A percentile compares a stretch with the other conserved stretches of the same genome.
These are phyloP conservation scores for Psilanteris sp. DNA, from an alignment of 1,140 invertebrate genomes.

Conservation along the genomic window DNA sequence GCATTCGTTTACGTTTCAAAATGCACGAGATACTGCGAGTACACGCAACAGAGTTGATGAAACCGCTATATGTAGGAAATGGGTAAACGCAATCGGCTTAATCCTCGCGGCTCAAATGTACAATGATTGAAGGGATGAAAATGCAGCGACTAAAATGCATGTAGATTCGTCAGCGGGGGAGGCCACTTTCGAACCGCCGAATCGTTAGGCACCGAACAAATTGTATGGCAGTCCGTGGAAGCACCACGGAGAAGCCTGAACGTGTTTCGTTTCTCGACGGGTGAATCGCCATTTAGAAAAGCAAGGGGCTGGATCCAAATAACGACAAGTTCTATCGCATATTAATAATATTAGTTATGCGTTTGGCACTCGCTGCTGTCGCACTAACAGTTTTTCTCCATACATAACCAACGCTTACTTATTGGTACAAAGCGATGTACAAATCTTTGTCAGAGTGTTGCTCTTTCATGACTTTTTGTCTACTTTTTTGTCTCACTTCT, in stretches of 20 bases:
- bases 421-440: constrained; percentile 29
- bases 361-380: constrained; percentile 54
- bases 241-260: no score
- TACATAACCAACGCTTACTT: constrained; percentile 58
- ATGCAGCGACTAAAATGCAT: constrained; percentile 74
- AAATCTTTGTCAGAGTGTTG: constrained; percentile 54
- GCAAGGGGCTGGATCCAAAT: no score
- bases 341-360: constrained; percentile 54
- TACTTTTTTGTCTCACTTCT: no score
- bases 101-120: constrained; percentile 28
- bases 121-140: constrained; percentile 57
- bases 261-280: no score
- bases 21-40: no score
- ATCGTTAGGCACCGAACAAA: no score
- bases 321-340: constrained; percentile 18
- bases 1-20: background rate
- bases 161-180: constrained; percentile 54
- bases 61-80: constrained; percentile 25
- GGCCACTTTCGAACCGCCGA: constrained; percentile 51
- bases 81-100: constrained; percentile 34
- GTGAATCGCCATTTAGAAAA: no score
- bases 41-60: constrained; percentile 29
- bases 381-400: constrained; percentile 57
- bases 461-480: background rate
- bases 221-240: no score